Evolutionary conservation across 2,888 invertebrate species (phyloP), one percentile per base, ranked within the genome.

Genomic region (Cryptus armator): DNA sequence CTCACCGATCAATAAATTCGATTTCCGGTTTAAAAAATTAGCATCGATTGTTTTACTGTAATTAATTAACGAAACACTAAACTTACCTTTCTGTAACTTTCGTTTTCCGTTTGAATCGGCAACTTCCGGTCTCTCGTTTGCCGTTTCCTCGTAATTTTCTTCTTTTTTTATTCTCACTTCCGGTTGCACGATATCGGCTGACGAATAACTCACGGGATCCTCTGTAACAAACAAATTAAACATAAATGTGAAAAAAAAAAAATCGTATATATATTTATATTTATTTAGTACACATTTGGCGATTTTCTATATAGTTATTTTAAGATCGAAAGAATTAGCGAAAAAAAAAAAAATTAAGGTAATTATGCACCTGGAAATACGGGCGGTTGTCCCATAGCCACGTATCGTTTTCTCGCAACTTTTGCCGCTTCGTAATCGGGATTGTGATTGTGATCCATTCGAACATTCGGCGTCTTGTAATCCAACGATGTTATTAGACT

Each of bases 361-460:
- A 9, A 1, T 6, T n/a, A 19, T 78, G 71, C 76, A 91, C 91
- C 89, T 81, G 83, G 77, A 70, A 86, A 79, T 24, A 87, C 87
- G 37, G 87, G 78, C 6, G 91, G 90, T 76, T 90, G 88, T 37
- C 91, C 91, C 16, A 92, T 81, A 12, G 90, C 90, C 53, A 89
- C 83, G 83, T 89, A 92, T 79, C 92, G 91, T 68, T 90, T 91
- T 62, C 94, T 91, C 3, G 94, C 94, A 51, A 93, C 85, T 29
- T 93, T 93, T 1, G 93, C 93, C 0, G 94, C 94, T 46, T 91
- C 92, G 59, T 91, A 91, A 88, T 94, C 94, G 0, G 94, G 94
- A 16, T 92, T 87, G 83, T 94, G 94, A 88, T 94, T 94, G 88
- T 95, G 94, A 5, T 93, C 92, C 92, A 94, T 94, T 80, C 94